Percentiles rank a stretch among this genome's conserved stretches.
Evolutionary conservation across 2,888 invertebrate genomes (phyloP).

Genomic region (Cryptocephalus moraei): DNA sequence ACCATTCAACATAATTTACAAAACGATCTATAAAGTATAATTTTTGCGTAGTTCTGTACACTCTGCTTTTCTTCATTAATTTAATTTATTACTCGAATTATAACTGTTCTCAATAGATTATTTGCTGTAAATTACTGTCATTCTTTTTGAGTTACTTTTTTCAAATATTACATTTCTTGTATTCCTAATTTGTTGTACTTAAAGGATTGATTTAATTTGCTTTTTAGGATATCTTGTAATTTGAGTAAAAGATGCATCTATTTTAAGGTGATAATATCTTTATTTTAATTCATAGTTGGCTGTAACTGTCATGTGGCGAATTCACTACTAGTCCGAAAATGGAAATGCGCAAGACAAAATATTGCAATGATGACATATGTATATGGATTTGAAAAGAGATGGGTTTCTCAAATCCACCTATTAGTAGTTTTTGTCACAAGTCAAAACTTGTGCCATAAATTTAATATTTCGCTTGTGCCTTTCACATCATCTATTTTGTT

Average conservation of each 20-base stretch:
- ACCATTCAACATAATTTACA: background rate
- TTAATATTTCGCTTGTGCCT: background rate
- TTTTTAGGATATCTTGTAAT: conserved; percentile 1
- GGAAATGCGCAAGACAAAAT: too few species aligned
- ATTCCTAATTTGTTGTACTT: conserved; percentile 22
- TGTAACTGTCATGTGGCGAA: background rate
- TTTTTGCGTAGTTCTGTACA: background rate
- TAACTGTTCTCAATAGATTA: background rate
- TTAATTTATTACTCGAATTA: background rate
- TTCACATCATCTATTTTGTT: too few species aligned
- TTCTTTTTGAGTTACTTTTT: conserved; percentile 12
- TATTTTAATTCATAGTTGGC: conserved; percentile 1
- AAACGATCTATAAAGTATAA: background rate
- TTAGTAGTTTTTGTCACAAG: too few species aligned
- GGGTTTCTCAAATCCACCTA: too few species aligned
- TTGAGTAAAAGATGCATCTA: conserved; percentile 3
- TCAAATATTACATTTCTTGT: background rate
- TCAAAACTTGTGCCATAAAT: too few species aligned
- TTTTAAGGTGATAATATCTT: conserved; percentile 12
- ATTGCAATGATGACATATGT: too few species aligned
- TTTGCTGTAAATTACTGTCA: background rate
- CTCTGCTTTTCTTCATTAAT: background rate
- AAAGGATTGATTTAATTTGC: conserved; percentile 13
- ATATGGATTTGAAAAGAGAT: too few species aligned
- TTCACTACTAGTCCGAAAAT: background rate